A percentile compares a stretch with the other conserved stretches of the same genome.
phyloP scores from a whole-genome alignment of 2,797 vertebrate genomes.

The Pristis pectinata region DNA sequence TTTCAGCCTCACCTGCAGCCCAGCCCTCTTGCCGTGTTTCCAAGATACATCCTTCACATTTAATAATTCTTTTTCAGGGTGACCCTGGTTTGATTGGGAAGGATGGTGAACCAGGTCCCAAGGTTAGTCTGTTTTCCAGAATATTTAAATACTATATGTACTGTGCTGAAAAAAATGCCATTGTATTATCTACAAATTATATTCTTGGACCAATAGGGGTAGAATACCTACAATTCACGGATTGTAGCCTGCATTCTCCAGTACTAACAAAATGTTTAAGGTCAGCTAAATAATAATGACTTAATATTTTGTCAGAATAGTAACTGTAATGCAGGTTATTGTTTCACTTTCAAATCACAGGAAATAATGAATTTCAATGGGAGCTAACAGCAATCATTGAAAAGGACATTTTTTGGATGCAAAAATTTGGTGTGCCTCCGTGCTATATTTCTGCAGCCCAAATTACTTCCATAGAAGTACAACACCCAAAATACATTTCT shows the following conservation, averaged over 20 bases:
- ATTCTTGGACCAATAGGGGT: neutral
- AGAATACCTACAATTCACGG: neutral
- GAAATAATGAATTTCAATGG: neutral
- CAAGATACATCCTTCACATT: neutral
- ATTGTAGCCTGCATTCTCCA: neutral
- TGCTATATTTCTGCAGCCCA: no score
- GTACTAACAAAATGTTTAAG: neutral
- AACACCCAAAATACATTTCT: no score
- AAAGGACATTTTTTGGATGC: no score
- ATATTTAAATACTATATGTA: neutral
- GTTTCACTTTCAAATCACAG: neutral
- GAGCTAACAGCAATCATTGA: neutral
- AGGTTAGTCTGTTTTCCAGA: slow-evolving; percentile 64
- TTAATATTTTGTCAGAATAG: neutral
- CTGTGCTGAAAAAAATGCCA: neutral
- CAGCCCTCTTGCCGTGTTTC: no score
- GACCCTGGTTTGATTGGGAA: slow-evolving; percentile 78
- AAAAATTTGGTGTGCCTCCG: no score
- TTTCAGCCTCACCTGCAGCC: no score
- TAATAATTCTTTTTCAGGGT: slow-evolving; percentile 57
- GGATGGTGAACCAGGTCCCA: slow-evolving; percentile 74
- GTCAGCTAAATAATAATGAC: neutral
- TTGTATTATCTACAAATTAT: neutral
- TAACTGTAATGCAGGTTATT: neutral
- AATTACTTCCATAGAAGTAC: no score